Base-by-base conservation (phyloP, 2,113 vertebrate genomes). In the Saccopteryx leptura region DNA sequence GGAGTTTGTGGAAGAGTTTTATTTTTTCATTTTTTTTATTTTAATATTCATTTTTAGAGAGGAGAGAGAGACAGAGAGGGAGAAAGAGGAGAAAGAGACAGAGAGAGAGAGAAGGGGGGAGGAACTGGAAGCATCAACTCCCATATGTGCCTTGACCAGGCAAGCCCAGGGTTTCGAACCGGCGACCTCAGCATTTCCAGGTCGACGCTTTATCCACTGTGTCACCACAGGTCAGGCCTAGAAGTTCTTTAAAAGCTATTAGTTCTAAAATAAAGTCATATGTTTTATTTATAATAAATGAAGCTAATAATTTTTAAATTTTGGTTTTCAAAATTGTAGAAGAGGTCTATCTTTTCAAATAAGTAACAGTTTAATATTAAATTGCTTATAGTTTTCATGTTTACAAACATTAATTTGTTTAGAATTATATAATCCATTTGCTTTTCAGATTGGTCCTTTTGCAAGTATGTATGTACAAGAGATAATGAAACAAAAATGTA, bases 331-430 rank as follows among this genome's bases (percentile, higher is more conserved):
- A 76, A 94, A 63, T 95, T 89, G 52, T 79, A 74, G 11, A 95
- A 74, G 28, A 87, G 46, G 6, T 66, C 23, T 71, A 39, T 54
- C 18, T 95, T 89, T 96, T 71, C 56, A 94, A 23, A 52, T 39
- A 78, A 60, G 18, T 79, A 56, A 72, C 12, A 74, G 14, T 72
- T 89, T 58, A 88, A 65, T 69, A 86, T 78, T 68, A 50, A 17
- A 54, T 90, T 82, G 21, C 14, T 80, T 86, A 93, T 78, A 95
- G 69, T 90, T 94, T 92, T 75, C 60, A 69, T 90, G n/a, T 95
- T 95, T 94, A 88, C 15, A 90, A 52, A 52, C 18, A 89, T 76
- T 71, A 80, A 21, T 84, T 95, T 91, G 10, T 72, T 91, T 85
- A 65, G 84, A 90, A 83, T 83, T 15, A 33, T 68, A 33, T 2